These are phyloP conservation scores for Creontiades dilutus DNA, from an alignment of 2,888 invertebrate genomes.

Conservation along the genomic window DNA sequence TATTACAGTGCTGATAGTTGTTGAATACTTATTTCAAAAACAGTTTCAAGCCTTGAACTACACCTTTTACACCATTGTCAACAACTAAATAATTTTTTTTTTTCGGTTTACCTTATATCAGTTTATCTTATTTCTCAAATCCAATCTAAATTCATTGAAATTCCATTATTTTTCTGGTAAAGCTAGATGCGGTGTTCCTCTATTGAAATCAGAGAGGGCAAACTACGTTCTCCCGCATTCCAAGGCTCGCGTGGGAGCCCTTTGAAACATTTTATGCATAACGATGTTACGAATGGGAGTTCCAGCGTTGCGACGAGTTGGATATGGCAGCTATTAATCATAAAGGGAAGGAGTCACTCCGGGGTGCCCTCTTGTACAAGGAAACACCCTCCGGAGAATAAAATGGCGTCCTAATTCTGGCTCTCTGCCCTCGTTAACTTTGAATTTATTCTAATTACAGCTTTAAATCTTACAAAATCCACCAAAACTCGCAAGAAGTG, in stretches of 20 bases:
- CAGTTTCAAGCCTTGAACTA: too few species aligned
- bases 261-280: slow-evolving; percentile 30
- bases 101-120: too few species aligned
- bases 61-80: too few species aligned
- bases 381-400: slow-evolving; percentile 32
- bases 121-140: too few species aligned
- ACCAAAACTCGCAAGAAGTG: neutral
- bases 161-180: too few species aligned
- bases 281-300: slow-evolving; percentile 33
- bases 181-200: neutral
- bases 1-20: too few species aligned
- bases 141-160: too few species aligned
- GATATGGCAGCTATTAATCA: slow-evolving; percentile 32
- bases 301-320: slow-evolving; percentile 12
- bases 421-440: slow-evolving; percentile 3
- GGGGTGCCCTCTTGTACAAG: slow-evolving; percentile 10
- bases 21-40: too few species aligned
- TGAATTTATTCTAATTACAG: slow-evolving; percentile 11
- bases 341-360: neutral
- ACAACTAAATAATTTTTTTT: too few species aligned
- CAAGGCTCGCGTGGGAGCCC: neutral
- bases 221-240: neutral
- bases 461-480: neutral
- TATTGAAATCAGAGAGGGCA: neutral
- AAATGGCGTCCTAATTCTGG: slow-evolving; percentile 3